phyloP scores from a whole-genome alignment of 2,113 vertebrate genomes.

The Tragelaphus scriptus region DNA sequence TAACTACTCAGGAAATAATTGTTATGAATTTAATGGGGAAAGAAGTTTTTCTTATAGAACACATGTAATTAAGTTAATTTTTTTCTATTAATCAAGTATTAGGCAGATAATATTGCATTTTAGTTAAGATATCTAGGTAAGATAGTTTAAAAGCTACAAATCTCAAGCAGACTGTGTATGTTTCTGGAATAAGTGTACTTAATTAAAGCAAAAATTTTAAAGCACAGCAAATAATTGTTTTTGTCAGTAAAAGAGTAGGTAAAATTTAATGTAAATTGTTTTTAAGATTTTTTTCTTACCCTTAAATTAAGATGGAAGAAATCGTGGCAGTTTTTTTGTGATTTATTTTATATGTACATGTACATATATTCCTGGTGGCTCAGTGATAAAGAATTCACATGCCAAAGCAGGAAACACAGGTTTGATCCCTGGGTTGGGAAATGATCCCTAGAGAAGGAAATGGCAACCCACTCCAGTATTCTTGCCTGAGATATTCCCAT shows the following conservation, averaged over 20 bases:
- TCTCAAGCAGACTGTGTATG: background rate
- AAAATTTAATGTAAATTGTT: background rate
- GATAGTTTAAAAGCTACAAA: background rate
- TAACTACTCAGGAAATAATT: background rate
- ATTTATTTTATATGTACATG: background rate
- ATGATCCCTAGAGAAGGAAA: background rate
- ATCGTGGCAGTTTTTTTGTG: background rate
- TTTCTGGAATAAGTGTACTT: conserved; percentile 5
- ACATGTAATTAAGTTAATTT: background rate
- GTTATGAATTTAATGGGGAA: background rate
- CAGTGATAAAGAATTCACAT: background rate
- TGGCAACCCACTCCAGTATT: background rate
- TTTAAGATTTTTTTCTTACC: background rate
- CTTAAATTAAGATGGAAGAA: background rate
- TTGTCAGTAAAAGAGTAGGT: background rate
- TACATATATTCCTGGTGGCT: background rate
- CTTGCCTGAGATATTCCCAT: background rate
- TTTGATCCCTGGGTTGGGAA: background rate
- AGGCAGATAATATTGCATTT: background rate
- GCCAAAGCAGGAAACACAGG: background rate
- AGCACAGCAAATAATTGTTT: background rate
- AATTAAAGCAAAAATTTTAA: background rate
- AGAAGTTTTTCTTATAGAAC: background rate
- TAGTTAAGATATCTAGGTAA: background rate
- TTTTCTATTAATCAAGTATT: background rate